phyloP scores from a whole-genome alignment of 2,888 invertebrate species.

The Drosophila yooni region DNA sequence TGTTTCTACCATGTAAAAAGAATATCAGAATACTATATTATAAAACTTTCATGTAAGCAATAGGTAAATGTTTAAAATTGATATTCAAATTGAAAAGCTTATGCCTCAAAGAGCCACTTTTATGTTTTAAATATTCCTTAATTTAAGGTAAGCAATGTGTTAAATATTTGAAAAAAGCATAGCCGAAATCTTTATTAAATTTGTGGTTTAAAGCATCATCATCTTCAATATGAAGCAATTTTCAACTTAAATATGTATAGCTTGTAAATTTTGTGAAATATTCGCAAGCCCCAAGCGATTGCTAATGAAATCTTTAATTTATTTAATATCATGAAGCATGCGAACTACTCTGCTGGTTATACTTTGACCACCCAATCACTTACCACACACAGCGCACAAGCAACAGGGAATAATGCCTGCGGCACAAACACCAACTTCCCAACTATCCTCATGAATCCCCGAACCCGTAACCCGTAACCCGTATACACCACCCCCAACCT shows the following conservation, averaged over 20 bases:
- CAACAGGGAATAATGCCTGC: conserved; percentile 18
- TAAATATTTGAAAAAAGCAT: not conserved
- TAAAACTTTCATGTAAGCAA: not conserved
- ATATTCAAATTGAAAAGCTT: not conserved
- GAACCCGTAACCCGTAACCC: not conserved
- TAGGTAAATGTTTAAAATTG: not conserved
- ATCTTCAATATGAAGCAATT: not conserved
- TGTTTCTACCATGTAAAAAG: not conserved
- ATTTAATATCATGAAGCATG: not conserved
- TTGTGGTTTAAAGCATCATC: not conserved
- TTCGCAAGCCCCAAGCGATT: not conserved
- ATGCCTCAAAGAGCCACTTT: no score
- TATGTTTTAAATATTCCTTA: not conserved
- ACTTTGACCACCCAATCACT: conserved; percentile 42
- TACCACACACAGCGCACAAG: conserved; percentile 9
- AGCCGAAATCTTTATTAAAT: not conserved
- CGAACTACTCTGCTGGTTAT: conserved; percentile 4
- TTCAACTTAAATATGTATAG: not conserved
- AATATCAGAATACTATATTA: not conserved
- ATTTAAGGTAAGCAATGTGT: not conserved
- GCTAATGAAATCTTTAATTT: conserved; percentile 5
- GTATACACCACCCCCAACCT: not conserved
- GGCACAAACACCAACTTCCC: conserved; percentile 8
- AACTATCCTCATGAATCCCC: not conserved
- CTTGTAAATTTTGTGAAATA: not conserved